Conservation (phyloP, 2,888 invertebrate species). For the Chymomyza procnemis region DNA sequence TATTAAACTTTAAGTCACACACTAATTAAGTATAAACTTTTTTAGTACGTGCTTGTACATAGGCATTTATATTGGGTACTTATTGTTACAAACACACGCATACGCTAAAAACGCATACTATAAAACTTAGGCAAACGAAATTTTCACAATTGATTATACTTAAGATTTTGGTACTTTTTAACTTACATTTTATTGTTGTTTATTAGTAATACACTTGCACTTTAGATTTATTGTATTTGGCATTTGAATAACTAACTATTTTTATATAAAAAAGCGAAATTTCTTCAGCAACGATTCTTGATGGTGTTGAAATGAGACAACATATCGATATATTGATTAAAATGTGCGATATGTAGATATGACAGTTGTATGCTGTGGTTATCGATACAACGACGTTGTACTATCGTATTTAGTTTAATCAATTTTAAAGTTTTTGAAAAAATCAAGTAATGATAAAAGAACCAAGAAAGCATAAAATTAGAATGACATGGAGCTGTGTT, state of each 20-base stretch:
- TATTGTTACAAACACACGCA: neutral
- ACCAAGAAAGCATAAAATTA: too few relatives aligned
- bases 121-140: conserved; percentile 1
- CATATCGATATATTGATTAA: neutral
- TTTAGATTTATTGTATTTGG: conserved; percentile 29
- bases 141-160: conserved; percentile 27
- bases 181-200: conserved; percentile 53
- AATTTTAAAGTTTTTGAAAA: too few relatives aligned
- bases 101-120: neutral
- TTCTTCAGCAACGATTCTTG: conserved; percentile 39
- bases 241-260: conserved; percentile 26
- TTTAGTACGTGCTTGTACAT: neutral
- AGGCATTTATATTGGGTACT: neutral
- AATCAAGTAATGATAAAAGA: too few relatives aligned
- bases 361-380: neutral
- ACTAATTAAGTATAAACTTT: neutral
- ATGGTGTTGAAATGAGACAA: neutral
- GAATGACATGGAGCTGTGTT: too few relatives aligned
- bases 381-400: too few relatives aligned
- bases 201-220: conserved; percentile 31
- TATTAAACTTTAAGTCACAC: neutral
- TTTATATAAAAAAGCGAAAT: conserved; percentile 44
- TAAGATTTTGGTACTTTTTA: conserved; percentile 3
- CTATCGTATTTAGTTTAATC: too few relatives aligned
- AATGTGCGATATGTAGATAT: neutral